phyloP scores from a whole-genome alignment of 2,113 vertebrate species.

The Syngnathus typhle region DNA sequence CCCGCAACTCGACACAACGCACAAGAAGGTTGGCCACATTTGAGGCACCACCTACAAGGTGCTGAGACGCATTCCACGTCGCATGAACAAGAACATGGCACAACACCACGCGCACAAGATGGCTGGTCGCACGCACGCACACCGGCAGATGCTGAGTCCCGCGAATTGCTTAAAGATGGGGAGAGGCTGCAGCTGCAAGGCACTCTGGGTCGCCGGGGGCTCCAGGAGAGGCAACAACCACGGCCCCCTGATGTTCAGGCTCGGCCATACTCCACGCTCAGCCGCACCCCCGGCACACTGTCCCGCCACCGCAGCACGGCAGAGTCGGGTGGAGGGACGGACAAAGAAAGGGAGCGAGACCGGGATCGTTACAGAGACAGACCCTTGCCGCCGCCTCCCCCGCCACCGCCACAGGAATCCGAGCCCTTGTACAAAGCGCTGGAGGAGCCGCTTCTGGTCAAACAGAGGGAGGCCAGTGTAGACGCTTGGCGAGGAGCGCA shows the following conservation, averaged over 20 bases:
- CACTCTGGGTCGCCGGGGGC: slow-evolving; percentile 60
- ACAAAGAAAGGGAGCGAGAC: slow-evolving; percentile 60
- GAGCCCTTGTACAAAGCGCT: slow-evolving; percentile 87
- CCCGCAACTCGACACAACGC: slow-evolving; percentile 42
- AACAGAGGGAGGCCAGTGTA: slow-evolving; percentile 45
- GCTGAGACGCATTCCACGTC: slow-evolving; percentile 38
- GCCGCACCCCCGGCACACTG: slow-evolving; percentile 58
- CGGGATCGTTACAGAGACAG: slow-evolving; percentile 62
- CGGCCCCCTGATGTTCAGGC: slow-evolving; percentile 62
- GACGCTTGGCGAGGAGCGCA: slow-evolving; percentile 51
- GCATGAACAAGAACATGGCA: slow-evolving; percentile 41
- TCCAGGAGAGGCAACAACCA: slow-evolving; percentile 56
- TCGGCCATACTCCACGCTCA: slow-evolving; percentile 60
- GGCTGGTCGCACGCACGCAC: slow-evolving; percentile 51
- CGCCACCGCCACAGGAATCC: slow-evolving; percentile 71
- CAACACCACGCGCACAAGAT: slow-evolving; percentile 49
- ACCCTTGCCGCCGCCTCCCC: slow-evolving; percentile 68
- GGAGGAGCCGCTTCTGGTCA: slow-evolving; percentile 71
- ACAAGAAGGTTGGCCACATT: slow-evolving; percentile 54
- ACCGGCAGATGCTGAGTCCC: slow-evolving; percentile 42
- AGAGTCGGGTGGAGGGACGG: slow-evolving; percentile 34
- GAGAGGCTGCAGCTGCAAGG: slow-evolving; percentile 57
- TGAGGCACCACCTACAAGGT: slow-evolving; percentile 51
- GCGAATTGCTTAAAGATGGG: slow-evolving; percentile 48
- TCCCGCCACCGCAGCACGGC: slow-evolving; percentile 54